phyloP scores from a whole-genome alignment of 2,797 vertebrate genomes.

The Ctenosaura bakeri region DNA sequence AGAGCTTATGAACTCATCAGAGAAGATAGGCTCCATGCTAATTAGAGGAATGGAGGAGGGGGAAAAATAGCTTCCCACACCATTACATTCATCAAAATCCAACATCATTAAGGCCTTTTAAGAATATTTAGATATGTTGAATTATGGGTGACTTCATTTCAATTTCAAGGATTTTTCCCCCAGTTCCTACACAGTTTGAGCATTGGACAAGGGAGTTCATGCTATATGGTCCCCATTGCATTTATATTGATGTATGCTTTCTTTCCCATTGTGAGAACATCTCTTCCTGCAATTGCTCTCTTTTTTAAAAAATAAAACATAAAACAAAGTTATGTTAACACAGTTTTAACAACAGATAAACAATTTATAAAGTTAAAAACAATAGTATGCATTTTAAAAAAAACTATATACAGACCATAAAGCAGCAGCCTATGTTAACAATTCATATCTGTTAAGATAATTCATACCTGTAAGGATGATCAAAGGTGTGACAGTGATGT shows the following conservation, averaged over 20 bases:
- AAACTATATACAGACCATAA: too few relatives aligned
- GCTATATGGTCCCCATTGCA: background rate
- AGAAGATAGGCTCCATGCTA: constrained; percentile 91
- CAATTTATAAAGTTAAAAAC: too few relatives aligned
- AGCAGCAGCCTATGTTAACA: too few relatives aligned
- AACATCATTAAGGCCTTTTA: constrained; percentile 56
- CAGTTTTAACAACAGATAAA: too few relatives aligned
- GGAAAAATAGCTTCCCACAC: constrained; percentile 81
- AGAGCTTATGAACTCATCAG: constrained; percentile 97
- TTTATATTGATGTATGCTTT: background rate
- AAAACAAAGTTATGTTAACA: too few relatives aligned
- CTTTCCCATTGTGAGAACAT: background rate
- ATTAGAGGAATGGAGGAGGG: constrained; percentile 80
- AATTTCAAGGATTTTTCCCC: background rate
- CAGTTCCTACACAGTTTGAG: background rate
- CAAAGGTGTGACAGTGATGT: too few relatives aligned
- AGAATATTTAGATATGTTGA: background rate
- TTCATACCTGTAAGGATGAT: too few relatives aligned
- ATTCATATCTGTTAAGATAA: too few relatives aligned
- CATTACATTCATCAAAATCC: constrained; percentile 81
- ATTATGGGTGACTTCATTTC: background rate
- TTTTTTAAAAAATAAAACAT: background rate
- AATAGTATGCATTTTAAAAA: too few relatives aligned
- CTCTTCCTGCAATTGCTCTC: background rate
- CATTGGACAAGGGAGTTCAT: background rate